A percentile compares a stretch with the other conserved stretches of the same genome.
Conservation (phyloP, 2,888 invertebrate species). For the Drosophila nigritarsus region DNA sequence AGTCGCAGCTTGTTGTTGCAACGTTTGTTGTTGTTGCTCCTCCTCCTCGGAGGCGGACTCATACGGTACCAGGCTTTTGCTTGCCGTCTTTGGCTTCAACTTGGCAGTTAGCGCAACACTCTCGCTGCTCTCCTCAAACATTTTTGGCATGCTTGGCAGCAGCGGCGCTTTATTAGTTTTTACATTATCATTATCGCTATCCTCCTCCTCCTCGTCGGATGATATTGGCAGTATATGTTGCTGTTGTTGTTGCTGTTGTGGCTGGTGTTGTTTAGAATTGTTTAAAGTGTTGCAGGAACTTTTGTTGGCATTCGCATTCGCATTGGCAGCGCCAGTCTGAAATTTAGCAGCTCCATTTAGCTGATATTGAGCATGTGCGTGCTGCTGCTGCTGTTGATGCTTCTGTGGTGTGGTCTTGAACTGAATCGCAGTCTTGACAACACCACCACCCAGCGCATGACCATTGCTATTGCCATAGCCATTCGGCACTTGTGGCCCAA, state of each 20-base stretch:
- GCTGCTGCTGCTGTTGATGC: slow-evolving; percentile 31
- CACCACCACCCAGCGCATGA: slow-evolving; percentile 36
- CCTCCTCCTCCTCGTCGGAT: slow-evolving; percentile 65
- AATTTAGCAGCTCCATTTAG: slow-evolving; percentile 75
- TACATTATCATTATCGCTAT: slow-evolving; percentile 59
- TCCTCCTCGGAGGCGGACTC: slow-evolving; percentile 87
- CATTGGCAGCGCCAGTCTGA: slow-evolving; percentile 70
- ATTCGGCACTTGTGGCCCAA: slow-evolving; percentile 82
- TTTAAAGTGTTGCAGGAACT: slow-evolving; percentile 73
- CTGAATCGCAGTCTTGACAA: slow-evolving; percentile 57
- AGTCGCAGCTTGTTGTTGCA: slow-evolving; percentile 17
- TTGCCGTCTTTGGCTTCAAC: slow-evolving; percentile 67
- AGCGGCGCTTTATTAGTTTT: slow-evolving; percentile 62
- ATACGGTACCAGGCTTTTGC: slow-evolving; percentile 87
- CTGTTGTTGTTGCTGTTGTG: slow-evolving; percentile 47
- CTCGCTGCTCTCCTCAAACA: slow-evolving; percentile 58
- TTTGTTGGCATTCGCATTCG: slow-evolving; percentile 73
- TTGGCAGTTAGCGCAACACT: slow-evolving; percentile 51
- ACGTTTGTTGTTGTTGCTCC: slow-evolving; percentile 31
- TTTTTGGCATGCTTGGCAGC: slow-evolving; percentile 85
- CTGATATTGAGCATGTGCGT: slow-evolving; percentile 39
- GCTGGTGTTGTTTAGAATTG: slow-evolving; percentile 38
- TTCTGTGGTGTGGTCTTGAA: slow-evolving; percentile 53
- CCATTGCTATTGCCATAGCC: slow-evolving; percentile 58
- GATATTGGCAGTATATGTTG: slow-evolving; percentile 70